A percentile compares a stretch with the other conserved stretches of the same genome.
Evolutionary conservation across 2,888 invertebrate species (phyloP).

Genomic region (Smittia sp.): DNA sequence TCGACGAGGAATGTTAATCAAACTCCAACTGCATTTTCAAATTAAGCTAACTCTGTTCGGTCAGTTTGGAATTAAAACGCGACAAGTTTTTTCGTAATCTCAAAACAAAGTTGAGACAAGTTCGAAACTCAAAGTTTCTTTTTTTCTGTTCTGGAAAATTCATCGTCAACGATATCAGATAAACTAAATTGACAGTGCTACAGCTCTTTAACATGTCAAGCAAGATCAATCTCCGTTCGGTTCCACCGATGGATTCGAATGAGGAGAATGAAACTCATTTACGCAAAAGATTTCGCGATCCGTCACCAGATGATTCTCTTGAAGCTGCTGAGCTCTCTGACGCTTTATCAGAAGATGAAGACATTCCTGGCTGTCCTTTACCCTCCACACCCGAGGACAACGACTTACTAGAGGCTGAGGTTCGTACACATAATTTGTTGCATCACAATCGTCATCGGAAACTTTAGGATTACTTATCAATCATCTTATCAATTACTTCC

Average conservation of each 20-base stretch:
- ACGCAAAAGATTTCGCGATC: conserved; percentile 28
- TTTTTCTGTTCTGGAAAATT: too few relatives aligned
- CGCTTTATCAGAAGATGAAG: conserved; percentile 72
- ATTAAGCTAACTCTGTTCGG: too few relatives aligned
- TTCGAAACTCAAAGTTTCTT: background rate
- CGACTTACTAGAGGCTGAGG: conserved; percentile 76
- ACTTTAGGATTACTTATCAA: background rate
- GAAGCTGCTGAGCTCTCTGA: conserved; percentile 54
- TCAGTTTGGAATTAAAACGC: too few relatives aligned
- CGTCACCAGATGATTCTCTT: conserved; percentile 24
- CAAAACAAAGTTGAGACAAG: too few relatives aligned
- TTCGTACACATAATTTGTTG: conserved; percentile 45
- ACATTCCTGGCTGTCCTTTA: conserved; percentile 67
- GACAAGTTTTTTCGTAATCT: too few relatives aligned
- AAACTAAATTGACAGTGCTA: background rate
- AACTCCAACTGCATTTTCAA: too few relatives aligned
- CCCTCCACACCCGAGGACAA: conserved; percentile 86
- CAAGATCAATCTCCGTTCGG: background rate
- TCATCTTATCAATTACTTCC: background rate
- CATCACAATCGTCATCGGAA: background rate
- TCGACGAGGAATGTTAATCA: too few relatives aligned
- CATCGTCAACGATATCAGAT: too few relatives aligned
- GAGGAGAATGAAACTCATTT: conserved; percentile 21
- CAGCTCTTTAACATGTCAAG: background rate
- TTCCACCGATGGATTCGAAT: conserved; percentile 19